Base-by-base conservation (phyloP, 2,797 vertebrate species). In the Monodelphis domestica region DNA sequence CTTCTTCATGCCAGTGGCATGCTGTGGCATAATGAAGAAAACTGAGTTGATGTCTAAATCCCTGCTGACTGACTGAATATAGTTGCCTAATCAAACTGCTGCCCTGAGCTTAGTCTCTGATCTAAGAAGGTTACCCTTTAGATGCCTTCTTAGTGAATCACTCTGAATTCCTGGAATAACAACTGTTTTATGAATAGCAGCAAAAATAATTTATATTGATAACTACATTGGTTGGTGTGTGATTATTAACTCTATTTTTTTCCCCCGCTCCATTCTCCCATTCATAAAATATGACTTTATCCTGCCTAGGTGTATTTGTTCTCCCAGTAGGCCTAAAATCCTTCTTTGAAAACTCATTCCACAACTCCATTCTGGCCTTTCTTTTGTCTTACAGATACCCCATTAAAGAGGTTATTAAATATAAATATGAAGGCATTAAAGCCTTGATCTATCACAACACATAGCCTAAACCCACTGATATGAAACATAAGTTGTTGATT, bases 221-320 rank as follows among this genome's bases (percentile, higher is more conserved):
- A 89, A 53, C 88, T 93, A 38, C 51, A 33, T 53, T 91, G 57
- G 78, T 70, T 97, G 10, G 90, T 96, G 28, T 94, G 5, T 95
- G 84, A 56, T 90, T 92, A n/a, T 93, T 95, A 92, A 51, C n/a
- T 93, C 91, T 17, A 59, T 89, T 89, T 94, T 28, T 63, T 54
- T 95, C 90, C 45, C 90, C n/a, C n/a, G n/a, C n/a, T 54, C 15
- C 87, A 3, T 94, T 92, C 87, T 95, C 53, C 89, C 50, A 93
- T 91, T 95, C 26, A 92, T 53, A 52, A 78, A 45, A 21, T 78
- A 63, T 78, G 63, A 24, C n/a, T 89, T 70, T 30, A 1, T 57
- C 51, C 51, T 45, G 12, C 7, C 95, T 94, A 89, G 53, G 91
- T 92, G 53, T n/a, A 53, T 12, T 94, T 87, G 45, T 96, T 52